Evolutionary conservation across 2,888 invertebrate species (phyloP).

Genomic region (Drosophila ezoana): DNA sequence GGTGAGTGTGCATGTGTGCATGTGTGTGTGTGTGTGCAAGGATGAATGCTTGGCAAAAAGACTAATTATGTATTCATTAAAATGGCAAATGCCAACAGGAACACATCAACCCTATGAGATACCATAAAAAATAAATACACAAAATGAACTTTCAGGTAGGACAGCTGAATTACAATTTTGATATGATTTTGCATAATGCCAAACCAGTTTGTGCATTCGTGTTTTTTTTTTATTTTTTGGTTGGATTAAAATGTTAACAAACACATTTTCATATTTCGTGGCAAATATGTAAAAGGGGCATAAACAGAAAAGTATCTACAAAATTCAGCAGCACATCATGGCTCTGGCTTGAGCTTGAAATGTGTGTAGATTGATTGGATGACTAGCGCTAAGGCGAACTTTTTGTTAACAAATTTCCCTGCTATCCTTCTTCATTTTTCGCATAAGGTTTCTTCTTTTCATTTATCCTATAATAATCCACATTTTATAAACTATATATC

Average conservation of each 20-base stretch:
- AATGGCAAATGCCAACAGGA: conserved; percentile 68
- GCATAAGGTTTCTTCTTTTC: too few species aligned
- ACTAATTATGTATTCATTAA: conserved; percentile 82
- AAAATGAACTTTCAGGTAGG: background rate
- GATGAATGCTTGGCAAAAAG: conserved; percentile 63
- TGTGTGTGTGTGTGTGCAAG: conserved; percentile 22
- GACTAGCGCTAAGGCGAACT: too few species aligned
- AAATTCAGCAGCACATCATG: background rate
- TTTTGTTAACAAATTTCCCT: too few species aligned
- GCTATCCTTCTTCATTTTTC: too few species aligned
- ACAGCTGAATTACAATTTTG: conserved; percentile 8
- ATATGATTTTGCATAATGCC: conserved; percentile 59
- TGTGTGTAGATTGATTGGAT: background rate
- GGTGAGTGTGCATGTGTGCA: conserved; percentile 8
- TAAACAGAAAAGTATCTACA: conserved; percentile 13
- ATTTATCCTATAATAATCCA: too few species aligned
- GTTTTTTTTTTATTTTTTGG: conserved; percentile 5
- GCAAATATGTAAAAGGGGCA: background rate
- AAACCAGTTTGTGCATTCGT: conserved; percentile 24
- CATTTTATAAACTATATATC: too few species aligned
- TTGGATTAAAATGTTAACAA: conserved; percentile 33
- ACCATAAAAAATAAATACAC: conserved; percentile 5
- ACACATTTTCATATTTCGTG: background rate
- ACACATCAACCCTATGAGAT: conserved; percentile 18
- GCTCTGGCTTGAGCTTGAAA: background rate